Evolutionary conservation across 2,888 invertebrate species (phyloP), one percentile per base, ranked within the genome.

Genomic region (Ecliptopera silaceata): DNA sequence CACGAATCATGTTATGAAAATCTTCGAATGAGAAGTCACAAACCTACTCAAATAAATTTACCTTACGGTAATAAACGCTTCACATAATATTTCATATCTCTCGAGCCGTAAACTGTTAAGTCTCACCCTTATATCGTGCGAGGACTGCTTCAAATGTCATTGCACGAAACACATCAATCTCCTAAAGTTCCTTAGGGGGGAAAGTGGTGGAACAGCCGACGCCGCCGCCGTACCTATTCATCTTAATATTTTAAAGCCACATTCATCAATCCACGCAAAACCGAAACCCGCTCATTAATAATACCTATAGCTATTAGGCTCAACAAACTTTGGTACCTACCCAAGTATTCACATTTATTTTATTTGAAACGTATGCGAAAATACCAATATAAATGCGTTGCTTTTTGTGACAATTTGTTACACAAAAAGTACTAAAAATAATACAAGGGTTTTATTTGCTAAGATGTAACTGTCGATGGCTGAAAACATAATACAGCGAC

Each of bases 121-220:
- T 79, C 75, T 69, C 61, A 45, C 63, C 68, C 64, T 68, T 70
- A 73, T 64, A 66, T 26, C 26, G 61, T 59, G 49, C 56, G 59
- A 61, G 59, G 68, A 67, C 65, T 67, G 61, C 61, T 65, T 58
- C 63, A 64, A 68, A 66, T 74, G 76, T 76, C 78, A 71, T 66
- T 74, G 63, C 69, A 67, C 68, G 67, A 75, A 80, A 77, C 77
- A 78, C 82, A 83, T 84, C 83, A 83, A 84, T 83, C 82, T 79
- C 68, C 12, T 64, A 64, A 73, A 75, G 73, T 72, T 72, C 51
- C 56, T 62, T 56, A 59, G 62, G 59, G 52, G 57, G 64, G 59
- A 44, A 48, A 44, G 55, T 36, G 34, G 55, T 31, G 42, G 42
- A 65, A 59, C 60, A 59, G 62, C 59, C 63, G 59, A 56, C 47